Percentiles rank a stretch among this genome's conserved stretches.
These are phyloP conservation scores for Protonemura montana DNA, from an alignment of 2,888 invertebrate genomes.

Conservation along the genomic window DNA sequence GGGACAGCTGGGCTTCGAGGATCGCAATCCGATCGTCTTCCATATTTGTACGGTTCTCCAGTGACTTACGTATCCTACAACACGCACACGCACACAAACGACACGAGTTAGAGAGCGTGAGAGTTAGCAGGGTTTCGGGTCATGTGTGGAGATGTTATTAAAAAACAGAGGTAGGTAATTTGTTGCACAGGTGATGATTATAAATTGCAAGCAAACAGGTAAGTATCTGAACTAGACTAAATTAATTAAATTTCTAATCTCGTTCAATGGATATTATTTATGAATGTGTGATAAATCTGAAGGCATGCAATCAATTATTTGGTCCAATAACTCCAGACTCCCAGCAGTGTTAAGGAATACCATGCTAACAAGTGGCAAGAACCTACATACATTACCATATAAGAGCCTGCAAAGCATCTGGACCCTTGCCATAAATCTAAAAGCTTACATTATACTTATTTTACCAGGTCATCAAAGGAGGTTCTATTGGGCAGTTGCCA, in stretches of 20 bases:
- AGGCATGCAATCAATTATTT: constrained; percentile 1
- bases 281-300: neutral
- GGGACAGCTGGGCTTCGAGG: constrained; percentile 96
- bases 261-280: neutral
- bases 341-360: neutral
- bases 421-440: neutral
- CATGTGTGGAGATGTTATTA: constrained; percentile 50
- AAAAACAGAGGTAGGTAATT: constrained; percentile 17
- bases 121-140: constrained; percentile 43
- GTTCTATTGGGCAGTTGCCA: neutral
- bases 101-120: constrained; percentile 37
- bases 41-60: constrained; percentile 98
- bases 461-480: constrained; percentile 1
- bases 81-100: constrained; percentile 7
- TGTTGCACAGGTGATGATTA: neutral
- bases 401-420: constrained; percentile 19
- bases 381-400: constrained; percentile 30
- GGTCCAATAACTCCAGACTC: neutral
- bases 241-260: neutral
- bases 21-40: constrained; percentile 98
- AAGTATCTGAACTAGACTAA: constrained; percentile 34
- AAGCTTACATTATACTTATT: neutral
- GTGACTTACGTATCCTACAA: constrained; percentile 91
- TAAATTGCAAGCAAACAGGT: neutral
- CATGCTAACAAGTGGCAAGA: neutral